These are phyloP conservation scores for Ornithorhynchus anatinus DNA, from an alignment of 2,113 vertebrate species.

Conservation along the genomic window DNA sequence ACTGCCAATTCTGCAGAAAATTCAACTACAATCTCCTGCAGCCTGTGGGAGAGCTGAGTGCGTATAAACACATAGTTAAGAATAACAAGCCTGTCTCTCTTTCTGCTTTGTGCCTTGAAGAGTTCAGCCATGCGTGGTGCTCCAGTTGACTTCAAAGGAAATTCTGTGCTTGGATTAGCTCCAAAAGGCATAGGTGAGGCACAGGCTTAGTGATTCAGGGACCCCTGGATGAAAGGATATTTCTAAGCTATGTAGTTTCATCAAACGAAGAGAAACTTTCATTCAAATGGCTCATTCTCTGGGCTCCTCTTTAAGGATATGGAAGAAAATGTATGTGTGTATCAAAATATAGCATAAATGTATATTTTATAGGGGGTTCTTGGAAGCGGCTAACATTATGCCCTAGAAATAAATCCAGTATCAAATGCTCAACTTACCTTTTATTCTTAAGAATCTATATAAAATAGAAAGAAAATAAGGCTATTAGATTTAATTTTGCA, in stretches of 20 bases:
- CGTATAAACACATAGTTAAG: slow-evolving; percentile 28
- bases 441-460: too few species aligned
- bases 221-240: slow-evolving; percentile 3
- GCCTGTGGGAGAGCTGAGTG: slow-evolving; percentile 34
- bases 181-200: slow-evolving; percentile 35
- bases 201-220: slow-evolving; percentile 11
- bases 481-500: too few species aligned
- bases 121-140: slow-evolving; percentile 53
- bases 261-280: too few species aligned
- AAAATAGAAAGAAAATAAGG: too few species aligned
- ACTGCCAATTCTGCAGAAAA: not conserved
- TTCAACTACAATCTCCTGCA: slow-evolving; percentile 31
- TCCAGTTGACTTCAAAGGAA: slow-evolving; percentile 59
- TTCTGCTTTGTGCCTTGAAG: slow-evolving; percentile 38
- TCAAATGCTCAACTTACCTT: too few species aligned
- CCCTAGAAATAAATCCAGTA: too few species aligned
- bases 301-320: not conserved
- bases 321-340: not conserved
- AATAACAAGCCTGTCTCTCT: slow-evolving; percentile 39
- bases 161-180: slow-evolving; percentile 46
- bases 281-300: not conserved
- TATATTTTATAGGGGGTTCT: too few species aligned
- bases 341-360: not conserved
- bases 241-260: not conserved
- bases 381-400: too few species aligned